These are phyloP conservation scores for Marasmarcha lunaedactyla DNA, from an alignment of 2,888 invertebrate genomes.

Conservation along the genomic window DNA sequence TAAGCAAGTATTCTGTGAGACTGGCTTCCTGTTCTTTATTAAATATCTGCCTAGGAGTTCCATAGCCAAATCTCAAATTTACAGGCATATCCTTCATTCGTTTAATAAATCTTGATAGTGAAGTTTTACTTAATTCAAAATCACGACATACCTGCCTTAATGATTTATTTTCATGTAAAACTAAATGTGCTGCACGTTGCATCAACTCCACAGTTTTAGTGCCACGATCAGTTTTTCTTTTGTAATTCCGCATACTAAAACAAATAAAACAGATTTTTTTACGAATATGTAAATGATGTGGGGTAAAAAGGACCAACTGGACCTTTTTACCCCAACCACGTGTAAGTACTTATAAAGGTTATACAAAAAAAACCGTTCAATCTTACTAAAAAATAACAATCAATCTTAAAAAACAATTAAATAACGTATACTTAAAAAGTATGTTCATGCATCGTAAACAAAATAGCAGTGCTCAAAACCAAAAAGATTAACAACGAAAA, in stretches of 20 bases:
- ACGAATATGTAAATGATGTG: conserved; percentile 5
- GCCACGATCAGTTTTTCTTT: conserved; percentile 4
- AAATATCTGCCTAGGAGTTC: conserved; percentile 5
- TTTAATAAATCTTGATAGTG: not conserved
- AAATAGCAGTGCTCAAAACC: conserved; percentile 6
- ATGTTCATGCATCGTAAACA: conserved; percentile 4
- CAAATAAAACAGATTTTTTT: not conserved
- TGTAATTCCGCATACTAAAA: conserved; percentile 7
- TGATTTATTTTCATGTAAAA: conserved; percentile 7
- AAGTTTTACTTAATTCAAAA: conserved; percentile 1
- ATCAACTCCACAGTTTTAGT: conserved; percentile 3
- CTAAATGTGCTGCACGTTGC: conserved; percentile 3
- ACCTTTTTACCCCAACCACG: conserved; percentile 8
- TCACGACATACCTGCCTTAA: conserved; percentile 5
- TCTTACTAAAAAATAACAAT: conserved; percentile 2
- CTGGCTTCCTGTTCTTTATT: conserved; percentile 3
- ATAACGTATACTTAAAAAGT: conserved; percentile 5
- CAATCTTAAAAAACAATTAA: conserved; percentile 5
- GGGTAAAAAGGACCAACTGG: conserved; percentile 5
- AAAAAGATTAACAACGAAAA: conserved; percentile 6
- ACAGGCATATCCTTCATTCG: conserved; percentile 1
- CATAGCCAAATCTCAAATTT: conserved; percentile 6
- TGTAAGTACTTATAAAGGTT: conserved; percentile 5
- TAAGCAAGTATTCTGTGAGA: conserved; percentile 9
- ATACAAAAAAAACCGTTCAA: conserved; percentile 3